Evolutionary conservation across 2,113 vertebrate genomes (phyloP), one percentile per base, ranked within the genome.

Genomic region (Odontophorus gujanensis): DNA sequence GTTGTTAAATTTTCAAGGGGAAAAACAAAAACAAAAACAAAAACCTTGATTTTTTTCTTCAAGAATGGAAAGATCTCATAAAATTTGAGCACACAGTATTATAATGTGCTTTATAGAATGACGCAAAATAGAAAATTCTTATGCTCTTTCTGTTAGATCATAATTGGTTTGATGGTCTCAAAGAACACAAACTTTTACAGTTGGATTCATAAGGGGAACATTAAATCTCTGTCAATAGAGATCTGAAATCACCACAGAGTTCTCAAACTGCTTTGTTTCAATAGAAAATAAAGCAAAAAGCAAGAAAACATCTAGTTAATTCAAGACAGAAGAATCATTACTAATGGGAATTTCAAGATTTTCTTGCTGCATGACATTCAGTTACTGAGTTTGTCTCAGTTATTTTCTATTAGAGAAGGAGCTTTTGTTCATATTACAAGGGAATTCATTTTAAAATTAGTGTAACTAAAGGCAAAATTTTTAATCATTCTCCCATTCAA

Each of bases 231-330:
- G 8, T 84, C 40, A 84, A 1, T 17, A 75, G 47, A 71, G 78
- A 78, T 63, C 32, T 92, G 61, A 91, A 77, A 78, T 36, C 81
- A 53, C 26, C 36, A 68, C 24, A 88, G 6, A 3, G 3, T 63
- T 90, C 51, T 93, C 34, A 81, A 76, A 45, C n/a, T 72, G 16
- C 26, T 84, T 92, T 79, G 8, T 87, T 90, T 84, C 58, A 53
- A 43, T 21, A 73, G n/a, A 73, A 85, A 91, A 58, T 80, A 26
- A 42, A 81, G 43, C 32, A 16, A 43, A 87, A 75, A 47, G 71
- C 24, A 72, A 74, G 15, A 47, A 89, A 81, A 81, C 8, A 55
- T 55, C 32, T 73, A 18, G 14, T 79, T 61, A 47, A 30, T 68
- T 87, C 21, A 85, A 84, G 38, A 43, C n/a, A 4, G 9, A 74